Conservation (phyloP, 1,140 invertebrate genomes). For the Aphis gossypii region DNA sequence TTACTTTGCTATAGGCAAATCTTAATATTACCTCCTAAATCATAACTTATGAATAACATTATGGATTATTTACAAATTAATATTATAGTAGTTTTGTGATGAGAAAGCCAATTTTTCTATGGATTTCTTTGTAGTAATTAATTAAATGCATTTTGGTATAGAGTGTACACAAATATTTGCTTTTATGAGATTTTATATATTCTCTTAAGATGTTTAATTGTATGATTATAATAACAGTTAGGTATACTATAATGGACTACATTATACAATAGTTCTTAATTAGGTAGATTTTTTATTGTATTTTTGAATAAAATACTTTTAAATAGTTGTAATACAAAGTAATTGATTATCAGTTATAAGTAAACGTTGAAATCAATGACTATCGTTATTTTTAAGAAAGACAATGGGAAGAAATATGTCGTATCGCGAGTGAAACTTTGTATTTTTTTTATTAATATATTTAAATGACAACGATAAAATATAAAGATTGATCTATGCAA, state of each 20-base stretch:
- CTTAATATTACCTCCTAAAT: neutral
- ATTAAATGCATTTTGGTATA: neutral
- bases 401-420: neutral
- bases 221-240: constrained; percentile 6
- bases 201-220: neutral
- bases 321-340: neutral
- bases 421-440: neutral
- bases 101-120: neutral
- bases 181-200: constrained; percentile 32
- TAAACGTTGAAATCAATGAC: neutral
- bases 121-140: neutral
- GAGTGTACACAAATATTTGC: neutral
- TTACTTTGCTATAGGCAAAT: neutral
- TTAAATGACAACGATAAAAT: neutral
- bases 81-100: neutral
- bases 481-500: neutral
- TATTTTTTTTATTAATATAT: constrained; percentile 32
- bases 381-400: constrained; percentile 7
- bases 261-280: neutral
- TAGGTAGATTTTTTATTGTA: constrained; percentile 32
- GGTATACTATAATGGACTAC: neutral
- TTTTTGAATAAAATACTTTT: neutral
- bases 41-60: neutral
- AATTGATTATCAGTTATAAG: neutral
- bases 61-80: neutral